phyloP scores from a whole-genome alignment of 2,888 invertebrate species.

The Drosophila macrothrix region DNA sequence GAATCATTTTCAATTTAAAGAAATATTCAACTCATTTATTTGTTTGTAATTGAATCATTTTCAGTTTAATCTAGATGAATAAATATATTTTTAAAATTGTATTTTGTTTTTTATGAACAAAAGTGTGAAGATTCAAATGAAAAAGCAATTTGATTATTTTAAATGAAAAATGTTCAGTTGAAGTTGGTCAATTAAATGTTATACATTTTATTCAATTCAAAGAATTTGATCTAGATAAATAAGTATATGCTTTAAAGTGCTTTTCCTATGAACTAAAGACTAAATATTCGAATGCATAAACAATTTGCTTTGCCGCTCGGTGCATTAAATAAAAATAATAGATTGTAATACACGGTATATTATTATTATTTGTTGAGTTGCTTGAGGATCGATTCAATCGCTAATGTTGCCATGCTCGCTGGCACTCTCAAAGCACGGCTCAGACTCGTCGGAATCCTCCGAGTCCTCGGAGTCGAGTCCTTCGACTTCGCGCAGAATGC shows the following conservation, averaged over 20 bases:
- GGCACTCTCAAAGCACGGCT: slow-evolving; percentile 50
- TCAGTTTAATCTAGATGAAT: not conserved
- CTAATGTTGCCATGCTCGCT: slow-evolving; percentile 34
- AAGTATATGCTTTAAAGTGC: not conserved
- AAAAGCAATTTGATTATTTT: not conserved
- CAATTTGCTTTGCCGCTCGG: not conserved
- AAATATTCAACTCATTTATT: no score
- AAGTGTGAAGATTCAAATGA: not conserved
- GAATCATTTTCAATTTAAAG: no score
- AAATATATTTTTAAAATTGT: not conserved
- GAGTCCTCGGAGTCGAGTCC: slow-evolving; percentile 40
- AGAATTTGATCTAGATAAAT: not conserved
- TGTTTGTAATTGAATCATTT: no score
- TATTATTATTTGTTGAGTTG: not conserved
- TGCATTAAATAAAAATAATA: not conserved
- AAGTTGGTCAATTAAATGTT: not conserved
- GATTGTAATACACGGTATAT: not conserved
- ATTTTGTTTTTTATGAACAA: not conserved
- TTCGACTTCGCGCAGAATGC: slow-evolving; percentile 75
- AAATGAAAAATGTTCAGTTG: not conserved
- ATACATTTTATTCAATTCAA: not conserved
- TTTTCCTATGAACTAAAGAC: not conserved
- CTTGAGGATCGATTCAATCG: slow-evolving; percentile 8
- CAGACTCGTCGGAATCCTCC: slow-evolving; percentile 24
- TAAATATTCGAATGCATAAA: slow-evolving; percentile 19